Conservation (phyloP, 2,797 vertebrate species). For the Bradypodion pumilum region DNA sequence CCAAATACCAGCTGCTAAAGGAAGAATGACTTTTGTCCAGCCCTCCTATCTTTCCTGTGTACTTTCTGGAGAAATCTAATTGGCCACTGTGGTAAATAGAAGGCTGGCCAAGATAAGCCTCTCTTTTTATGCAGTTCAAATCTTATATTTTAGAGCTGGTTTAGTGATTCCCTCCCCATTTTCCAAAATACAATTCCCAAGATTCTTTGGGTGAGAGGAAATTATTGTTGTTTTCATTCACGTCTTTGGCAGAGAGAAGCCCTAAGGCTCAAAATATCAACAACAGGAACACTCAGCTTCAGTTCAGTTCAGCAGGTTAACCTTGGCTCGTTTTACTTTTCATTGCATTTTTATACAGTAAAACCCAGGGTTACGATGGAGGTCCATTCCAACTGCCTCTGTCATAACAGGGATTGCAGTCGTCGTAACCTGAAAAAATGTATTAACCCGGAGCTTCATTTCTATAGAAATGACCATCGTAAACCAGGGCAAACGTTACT, state of each 20-base stretch:
- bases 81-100: not conserved
- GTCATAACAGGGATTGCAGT: no score
- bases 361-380: no score
- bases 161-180: not conserved
- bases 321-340: not conserved
- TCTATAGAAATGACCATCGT: no score
- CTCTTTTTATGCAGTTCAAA: not conserved
- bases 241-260: not conserved
- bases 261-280: not conserved
- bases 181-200: not conserved
- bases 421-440: no score
- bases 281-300: not conserved
- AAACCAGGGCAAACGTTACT: no score
- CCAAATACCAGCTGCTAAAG: no score
- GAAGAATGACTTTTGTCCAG: not conserved
- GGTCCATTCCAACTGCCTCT: no score
- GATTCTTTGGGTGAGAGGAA: not conserved
- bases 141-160: not conserved
- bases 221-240: not conserved
- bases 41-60: no score
- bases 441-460: no score
- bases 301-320: not conserved
- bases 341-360: not conserved
- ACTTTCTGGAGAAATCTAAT: not conserved
- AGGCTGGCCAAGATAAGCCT: not conserved